phyloP scores from a whole-genome alignment of 2,113 vertebrate genomes.

The Nothocercus nigrocapillus region DNA sequence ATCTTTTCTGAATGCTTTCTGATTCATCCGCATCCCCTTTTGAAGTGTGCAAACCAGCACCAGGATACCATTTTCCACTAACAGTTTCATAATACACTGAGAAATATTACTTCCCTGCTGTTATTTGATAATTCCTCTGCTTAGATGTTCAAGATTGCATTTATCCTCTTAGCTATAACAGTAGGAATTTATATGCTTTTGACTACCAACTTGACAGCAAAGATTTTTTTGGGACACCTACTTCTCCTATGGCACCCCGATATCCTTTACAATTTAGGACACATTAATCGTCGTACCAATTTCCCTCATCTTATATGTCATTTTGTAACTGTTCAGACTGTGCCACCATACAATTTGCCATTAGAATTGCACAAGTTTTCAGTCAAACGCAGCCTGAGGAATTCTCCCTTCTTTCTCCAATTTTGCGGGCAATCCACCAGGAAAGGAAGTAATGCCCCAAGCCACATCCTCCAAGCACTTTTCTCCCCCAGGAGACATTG shows the following conservation, averaged over 20 bases:
- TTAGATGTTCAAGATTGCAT: neutral
- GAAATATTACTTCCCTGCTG: neutral
- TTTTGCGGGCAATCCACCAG: rapidly evolving
- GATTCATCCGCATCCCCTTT: neutral
- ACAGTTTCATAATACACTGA: neutral
- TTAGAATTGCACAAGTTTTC: neutral
- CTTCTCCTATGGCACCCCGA: rapidly evolving
- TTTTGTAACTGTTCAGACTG: neutral
- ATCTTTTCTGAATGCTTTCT: neutral
- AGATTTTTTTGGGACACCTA: rapidly evolving
- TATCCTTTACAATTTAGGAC: neutral
- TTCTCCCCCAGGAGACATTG: neutral
- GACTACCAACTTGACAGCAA: rapidly evolving
- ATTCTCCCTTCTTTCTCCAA: neutral
- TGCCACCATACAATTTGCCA: rapidly evolving
- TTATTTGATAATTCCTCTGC: neutral
- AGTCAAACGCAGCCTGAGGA: neutral
- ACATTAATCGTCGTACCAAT: neutral
- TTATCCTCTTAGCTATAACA: neutral
- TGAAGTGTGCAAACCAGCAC: neutral
- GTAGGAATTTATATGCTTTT: rapidly evolving
- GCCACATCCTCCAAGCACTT: rapidly evolving
- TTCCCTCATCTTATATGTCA: neutral
- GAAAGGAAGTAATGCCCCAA: neutral
- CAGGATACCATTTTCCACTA: neutral